Evolutionary conservation across 2,888 invertebrate genomes (phyloP), one percentile per base, ranked within the genome.

Genomic region (Macrosiphum euphorbiae): DNA sequence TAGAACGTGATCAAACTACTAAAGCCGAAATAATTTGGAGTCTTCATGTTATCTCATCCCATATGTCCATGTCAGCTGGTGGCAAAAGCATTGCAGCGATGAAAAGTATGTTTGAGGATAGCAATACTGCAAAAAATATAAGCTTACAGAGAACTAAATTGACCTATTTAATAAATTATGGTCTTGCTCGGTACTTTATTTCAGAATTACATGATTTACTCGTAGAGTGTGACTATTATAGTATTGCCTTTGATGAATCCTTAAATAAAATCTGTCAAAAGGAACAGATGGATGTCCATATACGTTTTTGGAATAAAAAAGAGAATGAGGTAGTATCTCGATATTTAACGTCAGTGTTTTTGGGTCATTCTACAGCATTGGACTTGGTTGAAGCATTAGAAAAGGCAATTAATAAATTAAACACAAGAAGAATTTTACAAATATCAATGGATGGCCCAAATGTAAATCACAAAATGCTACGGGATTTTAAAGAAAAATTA

Each of bases 361-460:
- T 85, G 41, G 85, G 44, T 41, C 44, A 85, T 44, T 44, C 85
- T 44, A 85, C 41, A 85, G 85, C 85, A 44, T 3, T 44, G 26
- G 85, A 85, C 20, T 85, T 85, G 5, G 24, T 85, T 85, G 85
- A 85, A 44, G 85, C 85, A 85, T 44, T 85, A 85, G 44, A 85
- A 16, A 41, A 24, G 44, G 41, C 44, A 85, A 85, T 85, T 85
- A 16, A 35, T n/a, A 88, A 52, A 88, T 26, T 88, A 50, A n/a
- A 52, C 7, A 88, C 58, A 11, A 88, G 20, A 35, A 88, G 16
- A 20, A 88, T 88, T 55, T 35, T 88, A 35, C 88, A 88, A 41
- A n/a, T 88, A 35, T 88, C 88, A 50, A 88, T 88, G 50, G 52
- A 88, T 24, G 88, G 88, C 20, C 88, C 88, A n/a, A 88, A 88